Base-by-base conservation (phyloP, 2,888 invertebrate species). In the Octodonta nipae region DNA sequence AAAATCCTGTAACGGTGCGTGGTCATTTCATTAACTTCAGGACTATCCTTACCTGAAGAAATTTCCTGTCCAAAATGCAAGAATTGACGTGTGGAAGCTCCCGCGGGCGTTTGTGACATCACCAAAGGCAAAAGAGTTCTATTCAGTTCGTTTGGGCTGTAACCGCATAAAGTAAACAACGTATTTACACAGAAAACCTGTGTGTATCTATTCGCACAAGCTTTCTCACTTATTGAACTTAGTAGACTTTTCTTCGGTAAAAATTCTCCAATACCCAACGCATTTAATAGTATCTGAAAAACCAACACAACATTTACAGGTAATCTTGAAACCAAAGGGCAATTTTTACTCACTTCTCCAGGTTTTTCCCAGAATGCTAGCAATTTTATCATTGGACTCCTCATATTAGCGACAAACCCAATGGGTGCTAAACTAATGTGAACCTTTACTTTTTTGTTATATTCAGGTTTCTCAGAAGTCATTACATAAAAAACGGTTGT, bases 341-440 rank as follows among this genome's bases (percentile, higher is more conserved):
- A 4, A 22, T 22, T 22, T 22, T 22, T 3, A 22, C 22, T 45
- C 39, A 51, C 43, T 4, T 37, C 40, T 10, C 47, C 5, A 8
- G 44, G 35, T 10, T 37, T 38, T 11, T 43, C 30, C 38, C 49
- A 48, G 12, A 37, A 39, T 1, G 54, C 40, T 8, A 53, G 17
- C 4, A 55, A 33, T 26, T 44, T 40, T 30, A 58, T 16, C 13
- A 56, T 28, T 4, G 56, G 55, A 37, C 54, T 55, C 13, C 55
- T 59, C 43, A 72, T 67, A 40, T 75, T 61, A 8, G 64, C 65
- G 55, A 75, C 63, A 41, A 67, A 79, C 0, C 75, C 75, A 1
- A 83, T 73, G 0, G 83, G 82, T 0, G 78, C 80, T 38, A 81
- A 52, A 2, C 75, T 74, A 44, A 75, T 71, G 68, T 75, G 73